phyloP scores from a whole-genome alignment of 2,113 vertebrate species.

The Oxyruncus cristatus region DNA sequence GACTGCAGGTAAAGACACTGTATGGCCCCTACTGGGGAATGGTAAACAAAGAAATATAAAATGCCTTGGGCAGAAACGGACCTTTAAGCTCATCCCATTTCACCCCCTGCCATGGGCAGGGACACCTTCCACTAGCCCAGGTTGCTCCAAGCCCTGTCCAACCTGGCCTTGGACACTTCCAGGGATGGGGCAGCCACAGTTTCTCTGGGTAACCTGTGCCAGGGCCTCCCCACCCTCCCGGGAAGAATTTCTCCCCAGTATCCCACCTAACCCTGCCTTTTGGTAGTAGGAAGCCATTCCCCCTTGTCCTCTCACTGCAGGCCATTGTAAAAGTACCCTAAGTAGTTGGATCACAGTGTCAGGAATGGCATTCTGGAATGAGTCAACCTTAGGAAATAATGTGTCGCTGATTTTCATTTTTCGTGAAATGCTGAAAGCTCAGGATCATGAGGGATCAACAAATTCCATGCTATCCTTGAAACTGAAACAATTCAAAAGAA shows the following conservation, averaged over 20 bases:
- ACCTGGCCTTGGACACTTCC: neutral
- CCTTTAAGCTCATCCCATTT: neutral
- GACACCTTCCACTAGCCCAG: neutral
- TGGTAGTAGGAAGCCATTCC: neutral
- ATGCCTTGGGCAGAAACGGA: neutral
- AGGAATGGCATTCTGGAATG: neutral
- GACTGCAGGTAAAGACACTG: fast-evolving
- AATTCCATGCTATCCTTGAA: neutral
- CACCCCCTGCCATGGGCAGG: neutral
- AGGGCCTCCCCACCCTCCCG: fast-evolving
- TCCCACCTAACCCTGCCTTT: neutral
- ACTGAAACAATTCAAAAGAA: neutral
- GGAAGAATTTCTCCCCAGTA: neutral
- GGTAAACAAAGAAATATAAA: neutral
- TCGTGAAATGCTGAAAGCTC: neutral
- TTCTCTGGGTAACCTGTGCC: neutral
- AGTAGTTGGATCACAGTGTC: neutral
- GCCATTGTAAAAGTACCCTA: neutral
- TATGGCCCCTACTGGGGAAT: fast-evolving
- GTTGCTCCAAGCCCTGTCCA: neutral
- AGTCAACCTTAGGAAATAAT: neutral
- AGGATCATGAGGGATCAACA: neutral
- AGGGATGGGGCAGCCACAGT: neutral
- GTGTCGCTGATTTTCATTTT: neutral
- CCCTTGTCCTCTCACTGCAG: neutral